Evolutionary conservation across 2,888 invertebrate species (phyloP).

Genomic region (Caenorhabditis zanzibari): DNA sequence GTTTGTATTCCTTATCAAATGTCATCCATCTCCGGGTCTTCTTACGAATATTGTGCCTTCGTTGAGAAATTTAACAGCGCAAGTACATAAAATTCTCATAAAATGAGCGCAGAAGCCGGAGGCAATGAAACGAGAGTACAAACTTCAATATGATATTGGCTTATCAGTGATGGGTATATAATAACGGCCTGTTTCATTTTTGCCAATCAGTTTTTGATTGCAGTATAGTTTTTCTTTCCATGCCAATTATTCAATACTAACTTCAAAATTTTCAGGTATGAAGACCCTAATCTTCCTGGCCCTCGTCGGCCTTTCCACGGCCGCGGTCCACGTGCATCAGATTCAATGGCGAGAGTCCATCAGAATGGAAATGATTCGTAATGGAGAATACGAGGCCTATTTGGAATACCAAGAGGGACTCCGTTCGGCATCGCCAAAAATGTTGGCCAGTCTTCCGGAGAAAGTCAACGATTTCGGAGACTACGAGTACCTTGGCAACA

Average conservation of each 20-base stretch:
- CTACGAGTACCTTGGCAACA: too few relatives aligned
- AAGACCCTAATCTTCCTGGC: conserved; percentile 58
- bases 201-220: too few relatives aligned
- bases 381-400: conserved; percentile 68
- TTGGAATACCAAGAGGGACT: conserved; percentile 61
- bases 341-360: conserved; percentile 69
- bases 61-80: too few relatives aligned
- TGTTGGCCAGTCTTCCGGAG: conserved; percentile 55
- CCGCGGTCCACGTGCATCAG: conserved; percentile 72
- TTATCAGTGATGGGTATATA: too few relatives aligned
- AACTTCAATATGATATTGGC: too few relatives aligned
- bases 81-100: conserved; percentile 16
- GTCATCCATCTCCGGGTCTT: conserved; percentile 35
- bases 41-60: conserved; percentile 1
- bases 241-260: too few relatives aligned
- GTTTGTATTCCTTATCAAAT: conserved; percentile 3
- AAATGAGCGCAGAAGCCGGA: conserved; percentile 47
- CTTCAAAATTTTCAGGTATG: conserved; percentile 27
- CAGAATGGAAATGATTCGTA: conserved; percentile 67
- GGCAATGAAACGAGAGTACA: too few relatives aligned
- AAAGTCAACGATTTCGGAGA: too few relatives aligned
- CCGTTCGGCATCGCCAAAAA: conserved; percentile 50
- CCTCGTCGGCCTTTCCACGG: conserved; percentile 70
- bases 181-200: too few relatives aligned
- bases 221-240: too few relatives aligned